Conservation (phyloP, 2,888 invertebrate species). For the Lottia scabra region DNA sequence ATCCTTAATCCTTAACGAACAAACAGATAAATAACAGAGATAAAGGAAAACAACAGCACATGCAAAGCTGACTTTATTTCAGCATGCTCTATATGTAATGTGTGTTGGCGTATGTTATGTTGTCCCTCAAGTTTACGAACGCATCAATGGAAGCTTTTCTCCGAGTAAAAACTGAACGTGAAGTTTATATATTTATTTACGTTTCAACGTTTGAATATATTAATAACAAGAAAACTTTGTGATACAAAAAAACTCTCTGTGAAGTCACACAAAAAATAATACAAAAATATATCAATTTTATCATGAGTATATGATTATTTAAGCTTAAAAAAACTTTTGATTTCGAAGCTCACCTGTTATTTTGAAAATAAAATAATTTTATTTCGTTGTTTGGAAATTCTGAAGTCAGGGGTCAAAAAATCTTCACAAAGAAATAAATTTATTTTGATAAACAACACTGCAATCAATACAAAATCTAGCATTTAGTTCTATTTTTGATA, state of each 20-base stretch:
- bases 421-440: too few species aligned
- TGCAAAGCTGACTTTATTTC: not conserved
- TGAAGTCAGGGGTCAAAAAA: too few species aligned
- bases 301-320: not conserved
- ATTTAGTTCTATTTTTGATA: too few species aligned
- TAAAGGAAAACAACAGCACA: not conserved
- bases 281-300: not conserved
- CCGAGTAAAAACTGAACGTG: too few species aligned
- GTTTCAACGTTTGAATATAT: not conserved
- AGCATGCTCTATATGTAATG: not conserved
- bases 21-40: not conserved
- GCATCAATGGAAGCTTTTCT: too few species aligned
- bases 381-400: too few species aligned
- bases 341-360: slow-evolving; percentile 2
- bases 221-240: not conserved
- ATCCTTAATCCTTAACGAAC: too few species aligned
- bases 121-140: too few species aligned
- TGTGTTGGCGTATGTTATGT: too few species aligned
- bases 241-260: not conserved
- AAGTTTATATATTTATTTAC: too few species aligned
- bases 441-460: too few species aligned
- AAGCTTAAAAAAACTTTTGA: not conserved
- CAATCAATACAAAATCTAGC: too few species aligned
- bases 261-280: slow-evolving; percentile 6
- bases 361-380: not conserved